phyloP scores from a whole-genome alignment of 2,797 vertebrate genomes.

The Etheostoma perlongum region DNA sequence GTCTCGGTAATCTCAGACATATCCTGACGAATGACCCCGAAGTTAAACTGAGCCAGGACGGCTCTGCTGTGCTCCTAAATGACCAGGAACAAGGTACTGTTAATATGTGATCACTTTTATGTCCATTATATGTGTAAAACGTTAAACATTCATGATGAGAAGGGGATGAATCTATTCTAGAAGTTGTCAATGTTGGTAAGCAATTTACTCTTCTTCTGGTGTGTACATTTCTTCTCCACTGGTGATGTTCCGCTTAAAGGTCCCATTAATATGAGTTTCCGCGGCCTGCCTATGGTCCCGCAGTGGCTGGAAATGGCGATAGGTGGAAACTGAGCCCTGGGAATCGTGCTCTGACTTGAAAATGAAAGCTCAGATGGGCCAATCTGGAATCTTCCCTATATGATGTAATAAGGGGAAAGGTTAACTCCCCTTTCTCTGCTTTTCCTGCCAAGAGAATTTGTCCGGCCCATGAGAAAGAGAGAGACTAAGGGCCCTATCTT shows the following conservation, averaged over 20 bases:
- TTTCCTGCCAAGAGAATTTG: too few species aligned
- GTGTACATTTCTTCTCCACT: not conserved
- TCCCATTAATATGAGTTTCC: too few species aligned
- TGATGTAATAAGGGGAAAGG: too few species aligned
- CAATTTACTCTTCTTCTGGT: not conserved
- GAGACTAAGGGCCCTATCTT: too few species aligned
- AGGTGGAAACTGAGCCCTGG: too few species aligned
- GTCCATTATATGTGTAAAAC: not conserved
- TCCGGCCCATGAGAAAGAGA: too few species aligned
- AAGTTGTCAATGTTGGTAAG: not conserved
- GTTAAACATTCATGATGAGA: not conserved
- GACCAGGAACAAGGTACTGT: constrained; percentile 47
- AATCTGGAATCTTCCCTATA: too few species aligned
- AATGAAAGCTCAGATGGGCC: too few species aligned
- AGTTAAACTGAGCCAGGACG: constrained; percentile 83
- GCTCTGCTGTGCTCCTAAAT: constrained; percentile 81
- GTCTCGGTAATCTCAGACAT: constrained; percentile 76
- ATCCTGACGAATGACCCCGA: constrained; percentile 76
- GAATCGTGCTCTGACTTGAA: too few species aligned
- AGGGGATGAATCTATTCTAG: not conserved
- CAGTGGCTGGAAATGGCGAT: too few species aligned
- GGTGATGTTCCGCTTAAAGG: not conserved
- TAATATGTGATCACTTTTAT: not conserved
- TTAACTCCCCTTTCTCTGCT: too few species aligned
- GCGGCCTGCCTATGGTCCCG: too few species aligned